Conservation (phyloP, 1,140 invertebrate genomes). For the Caenorhabditis inopinata region DNA sequence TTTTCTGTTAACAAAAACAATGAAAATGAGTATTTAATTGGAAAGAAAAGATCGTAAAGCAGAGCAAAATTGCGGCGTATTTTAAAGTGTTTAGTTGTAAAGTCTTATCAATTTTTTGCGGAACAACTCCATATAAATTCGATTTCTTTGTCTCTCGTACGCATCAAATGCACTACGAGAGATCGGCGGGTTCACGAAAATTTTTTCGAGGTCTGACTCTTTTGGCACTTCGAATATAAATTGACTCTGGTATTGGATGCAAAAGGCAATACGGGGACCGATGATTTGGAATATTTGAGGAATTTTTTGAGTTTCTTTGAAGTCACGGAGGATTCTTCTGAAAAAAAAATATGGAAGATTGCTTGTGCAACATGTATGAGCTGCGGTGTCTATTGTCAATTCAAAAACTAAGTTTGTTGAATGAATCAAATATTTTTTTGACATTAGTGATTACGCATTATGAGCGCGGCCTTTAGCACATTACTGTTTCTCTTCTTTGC, state of each 20-base stretch:
- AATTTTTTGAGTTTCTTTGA: background rate
- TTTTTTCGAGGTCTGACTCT: background rate
- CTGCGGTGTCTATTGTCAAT: too few relatives aligned
- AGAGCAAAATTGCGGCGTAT: too few relatives aligned
- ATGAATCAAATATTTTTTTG: too few relatives aligned
- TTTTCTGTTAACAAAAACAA: background rate
- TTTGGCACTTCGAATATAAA: background rate
- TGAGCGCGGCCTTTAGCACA: too few relatives aligned
- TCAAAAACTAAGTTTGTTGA: too few relatives aligned
- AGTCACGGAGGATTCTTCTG: background rate
- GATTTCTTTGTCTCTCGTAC: background rate
- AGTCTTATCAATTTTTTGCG: background rate
- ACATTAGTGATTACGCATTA: too few relatives aligned
- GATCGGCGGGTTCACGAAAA: background rate
- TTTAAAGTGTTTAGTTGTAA: background rate
- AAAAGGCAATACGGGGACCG: background rate
- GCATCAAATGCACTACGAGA: background rate
- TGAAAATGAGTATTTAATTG: background rate
- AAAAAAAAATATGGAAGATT: background rate
- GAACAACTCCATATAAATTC: constrained; percentile 14
- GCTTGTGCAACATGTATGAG: too few relatives aligned
- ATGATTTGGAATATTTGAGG: background rate
- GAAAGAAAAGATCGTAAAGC: too few relatives aligned
- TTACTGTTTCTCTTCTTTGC: too few relatives aligned
- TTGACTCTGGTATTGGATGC: background rate